A percentile compares a stretch with the other conserved stretches of the same genome.
Evolutionary conservation across 1,140 invertebrate species (phyloP).

Genomic region (Apocrypta bakeri): DNA sequence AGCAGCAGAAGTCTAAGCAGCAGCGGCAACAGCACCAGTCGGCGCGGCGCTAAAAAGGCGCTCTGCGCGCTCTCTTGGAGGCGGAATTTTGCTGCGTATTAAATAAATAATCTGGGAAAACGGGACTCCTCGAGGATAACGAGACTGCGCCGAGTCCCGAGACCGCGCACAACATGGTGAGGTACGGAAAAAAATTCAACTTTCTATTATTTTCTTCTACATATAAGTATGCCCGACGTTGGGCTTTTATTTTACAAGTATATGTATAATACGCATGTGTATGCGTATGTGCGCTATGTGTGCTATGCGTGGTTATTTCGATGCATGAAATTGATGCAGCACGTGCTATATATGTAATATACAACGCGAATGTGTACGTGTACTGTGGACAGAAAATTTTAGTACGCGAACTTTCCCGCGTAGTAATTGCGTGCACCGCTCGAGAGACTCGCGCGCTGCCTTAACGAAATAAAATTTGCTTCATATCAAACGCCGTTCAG

Average conservation of each 20-base stretch:
- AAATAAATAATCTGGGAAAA: conserved; percentile 35
- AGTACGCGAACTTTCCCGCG: too few relatives aligned
- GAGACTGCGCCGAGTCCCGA: conserved; percentile 40
- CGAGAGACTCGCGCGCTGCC: neutral
- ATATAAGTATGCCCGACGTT: too few relatives aligned
- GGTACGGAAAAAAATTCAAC: conserved; percentile 18
- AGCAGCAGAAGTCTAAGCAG: neutral
- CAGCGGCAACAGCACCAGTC: neutral
- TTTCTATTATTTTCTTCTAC: neutral
- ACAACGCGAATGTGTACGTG: too few relatives aligned
- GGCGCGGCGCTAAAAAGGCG: neutral
- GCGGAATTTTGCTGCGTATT: neutral
- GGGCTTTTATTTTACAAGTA: neutral
- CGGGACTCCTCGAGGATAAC: conserved; percentile 47
- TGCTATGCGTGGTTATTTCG: too few relatives aligned
- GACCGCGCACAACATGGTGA: conserved; percentile 47
- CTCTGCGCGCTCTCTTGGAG: neutral
- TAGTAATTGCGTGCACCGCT: neutral
- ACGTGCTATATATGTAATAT: too few relatives aligned
- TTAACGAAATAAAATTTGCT: neutral
- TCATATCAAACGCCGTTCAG: neutral
- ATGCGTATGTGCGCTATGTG: too few relatives aligned
- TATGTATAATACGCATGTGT: too few relatives aligned
- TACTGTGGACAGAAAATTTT: too few relatives aligned
- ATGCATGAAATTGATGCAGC: too few relatives aligned